Evolutionary conservation across 2,113 vertebrate species (phyloP), one percentile per base, ranked within the genome.

Genomic region (Caretta caretta): DNA sequence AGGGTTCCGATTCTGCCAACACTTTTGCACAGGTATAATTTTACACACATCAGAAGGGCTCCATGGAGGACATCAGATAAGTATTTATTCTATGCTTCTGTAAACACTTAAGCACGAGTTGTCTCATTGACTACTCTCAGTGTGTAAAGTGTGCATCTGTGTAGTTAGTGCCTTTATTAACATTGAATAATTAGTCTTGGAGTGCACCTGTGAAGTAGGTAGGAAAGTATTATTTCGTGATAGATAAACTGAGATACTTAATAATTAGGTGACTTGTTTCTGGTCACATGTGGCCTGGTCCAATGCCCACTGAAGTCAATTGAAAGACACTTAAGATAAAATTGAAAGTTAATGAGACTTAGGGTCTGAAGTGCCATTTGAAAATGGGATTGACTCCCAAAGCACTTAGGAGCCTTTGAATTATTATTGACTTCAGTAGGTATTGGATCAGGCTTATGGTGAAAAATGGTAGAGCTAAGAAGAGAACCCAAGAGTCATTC

Each of bases 241-340:
- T 86, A 90, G 4, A 1, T 62, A 35, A 59, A 2, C 8, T n/a
- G 48, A 72, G 14, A 22, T 76, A 50, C 2, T 14, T 59, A 48
- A 17, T 29, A 48, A 54, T 87, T 49, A 49, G 46, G 46, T 78
- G 24, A 48, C 14, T 78, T 49, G 48, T 14, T 50, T 83, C 83
- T 80, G 24, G 69, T 31, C 3, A 76, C n/a, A 24, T 46, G 38
- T 76, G 38, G 19, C 38, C 22, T 76, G 72, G 25, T 42, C 20
- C 6, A 75, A 10, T 87, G 48, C 46, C 51, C 75, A 6, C 35
- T 81, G 42, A 13, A 87, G 8, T 3, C 0, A 1, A 3, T 16
- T 75, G 38, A 87, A 8, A 38, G 29, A 1, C 0, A 2, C 25
- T 80, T 80, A 17, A 48, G 12, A 11, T 56, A 20, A 92, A 78